Evolutionary conservation across 2,888 invertebrate genomes (phyloP), one percentile per base, ranked within the genome.

Genomic region (Endomychus coccineus): DNA sequence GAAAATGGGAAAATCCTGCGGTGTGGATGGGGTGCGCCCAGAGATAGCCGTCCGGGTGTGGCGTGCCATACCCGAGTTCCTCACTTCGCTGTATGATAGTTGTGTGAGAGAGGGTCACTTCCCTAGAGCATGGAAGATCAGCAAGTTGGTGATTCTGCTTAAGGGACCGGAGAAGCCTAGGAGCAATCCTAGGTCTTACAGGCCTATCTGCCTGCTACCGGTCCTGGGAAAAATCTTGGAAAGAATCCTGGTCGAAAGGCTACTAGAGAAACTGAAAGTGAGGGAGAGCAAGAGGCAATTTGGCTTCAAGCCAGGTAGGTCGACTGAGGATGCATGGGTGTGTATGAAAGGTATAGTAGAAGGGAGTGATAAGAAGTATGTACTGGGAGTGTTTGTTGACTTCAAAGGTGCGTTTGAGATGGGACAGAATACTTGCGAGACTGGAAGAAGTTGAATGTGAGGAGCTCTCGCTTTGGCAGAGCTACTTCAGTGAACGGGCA

Each of bases 391-490:
- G 3, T 40, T 42, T 29, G 36, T 42, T 0, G 43, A 43, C 10
- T 43, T 40, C 9, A 36, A 28, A 12, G 30, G 39, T 6, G 36
- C 40, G 9, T 43, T 43, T 15, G 40, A 43, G 12, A 9, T 43
- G 39, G 42, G 4, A 6, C 9, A 6, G 16, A 3, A 30, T 40
- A 4, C 2, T 43, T 5, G 4, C 16, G 1, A 16, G 19, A 12
- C n/a, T 42, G 4, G 9, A 5, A 1, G 34, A 23, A 2, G 1
- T 33, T 4, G 29, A 14, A 11, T 40, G 37, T 7, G 25, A 23
- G 10, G 35, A 37, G 13, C 4, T 34, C 13, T 15, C 16, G 3
- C 9, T 41, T 3, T 41, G 34, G 36, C 6, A 16, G 11, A 25
- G 24, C 10, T 34, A 33, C 16, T 33, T 40, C 10, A 2, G 4